Percentiles rank a stretch among this genome's conserved stretches.
Evolutionary conservation across 2,888 invertebrate genomes (phyloP).

Genomic region (Oscheius myriophilus): DNA sequence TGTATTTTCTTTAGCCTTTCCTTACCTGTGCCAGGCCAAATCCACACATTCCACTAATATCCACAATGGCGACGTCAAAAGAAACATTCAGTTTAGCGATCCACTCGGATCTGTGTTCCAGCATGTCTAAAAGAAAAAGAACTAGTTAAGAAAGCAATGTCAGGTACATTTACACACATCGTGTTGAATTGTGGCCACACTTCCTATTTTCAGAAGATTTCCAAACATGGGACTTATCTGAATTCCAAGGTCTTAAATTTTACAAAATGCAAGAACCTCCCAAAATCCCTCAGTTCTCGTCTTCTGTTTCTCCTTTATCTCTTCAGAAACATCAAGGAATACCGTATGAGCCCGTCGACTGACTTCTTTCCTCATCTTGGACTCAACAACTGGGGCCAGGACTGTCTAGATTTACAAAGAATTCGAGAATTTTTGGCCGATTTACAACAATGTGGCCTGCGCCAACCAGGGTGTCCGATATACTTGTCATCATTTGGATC

Average conservation of each 20-base stretch:
- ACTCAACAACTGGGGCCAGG: conserved; percentile 20
- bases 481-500: conserved; percentile 23
- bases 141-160: background rate
- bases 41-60: conserved; percentile 26
- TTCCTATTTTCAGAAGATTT: conserved; percentile 21
- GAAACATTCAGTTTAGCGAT: conserved; percentile 15
- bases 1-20: background rate
- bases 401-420: conserved; percentile 24
- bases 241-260: background rate
- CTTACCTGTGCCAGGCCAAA: conserved; percentile 23
- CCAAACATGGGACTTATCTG: conserved; percentile 20
- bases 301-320: conserved; percentile 21
- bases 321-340: conserved; percentile 22
- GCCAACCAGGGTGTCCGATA: conserved; percentile 17
- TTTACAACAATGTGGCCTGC: conserved; percentile 28
- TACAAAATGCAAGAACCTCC: no score
- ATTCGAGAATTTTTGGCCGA: background rate
- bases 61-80: conserved; percentile 28
- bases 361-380: conserved; percentile 24
- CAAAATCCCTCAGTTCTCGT: conserved; percentile 28
- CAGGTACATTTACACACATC: conserved; percentile 27
- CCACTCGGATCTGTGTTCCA: conserved; percentile 10
- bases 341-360: conserved; percentile 15
- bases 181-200: conserved; percentile 21
- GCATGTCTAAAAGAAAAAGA: conserved; percentile 16